Conservation (phyloP, 2,113 vertebrate species). For the Tor tambroides region DNA sequence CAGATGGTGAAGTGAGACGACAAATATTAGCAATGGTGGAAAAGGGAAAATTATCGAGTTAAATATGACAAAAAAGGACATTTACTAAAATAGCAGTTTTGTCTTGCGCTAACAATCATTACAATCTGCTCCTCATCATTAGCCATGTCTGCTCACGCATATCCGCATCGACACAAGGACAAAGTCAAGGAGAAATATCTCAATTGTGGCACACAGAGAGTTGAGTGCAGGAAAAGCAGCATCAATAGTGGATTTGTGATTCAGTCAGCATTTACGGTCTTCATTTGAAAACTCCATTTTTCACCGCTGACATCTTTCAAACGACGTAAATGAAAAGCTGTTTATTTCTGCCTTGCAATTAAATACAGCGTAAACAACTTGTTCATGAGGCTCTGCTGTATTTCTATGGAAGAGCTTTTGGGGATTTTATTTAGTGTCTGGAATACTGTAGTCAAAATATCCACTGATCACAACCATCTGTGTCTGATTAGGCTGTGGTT, state of each 20-base stretch:
- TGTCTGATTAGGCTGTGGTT: neutral
- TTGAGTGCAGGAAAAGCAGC: neutral
- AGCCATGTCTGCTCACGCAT: neutral
- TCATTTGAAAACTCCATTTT: neutral
- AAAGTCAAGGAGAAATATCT: constrained; percentile 22
- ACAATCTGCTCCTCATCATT: constrained; percentile 33
- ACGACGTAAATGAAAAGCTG: neutral
- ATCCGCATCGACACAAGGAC: neutral
- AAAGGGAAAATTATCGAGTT: constrained; percentile 8
- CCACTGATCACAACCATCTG: neutral
- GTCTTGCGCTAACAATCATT: constrained; percentile 28
- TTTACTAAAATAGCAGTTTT: neutral
- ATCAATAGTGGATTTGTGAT: neutral
- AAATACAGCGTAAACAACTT: neutral
- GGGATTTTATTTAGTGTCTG: neutral
- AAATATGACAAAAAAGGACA: constrained; percentile 22
- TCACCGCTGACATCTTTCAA: neutral
- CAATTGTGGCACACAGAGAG: neutral
- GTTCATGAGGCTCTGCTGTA: neutral
- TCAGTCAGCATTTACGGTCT: neutral
- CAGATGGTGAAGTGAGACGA: constrained; percentile 40
- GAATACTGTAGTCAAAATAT: neutral
- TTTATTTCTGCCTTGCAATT: neutral
- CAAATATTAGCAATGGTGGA: constrained; percentile 40
- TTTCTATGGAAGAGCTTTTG: neutral